phyloP scores from a whole-genome alignment of 2,113 vertebrate genomes.

The Tetrax tetrax region DNA sequence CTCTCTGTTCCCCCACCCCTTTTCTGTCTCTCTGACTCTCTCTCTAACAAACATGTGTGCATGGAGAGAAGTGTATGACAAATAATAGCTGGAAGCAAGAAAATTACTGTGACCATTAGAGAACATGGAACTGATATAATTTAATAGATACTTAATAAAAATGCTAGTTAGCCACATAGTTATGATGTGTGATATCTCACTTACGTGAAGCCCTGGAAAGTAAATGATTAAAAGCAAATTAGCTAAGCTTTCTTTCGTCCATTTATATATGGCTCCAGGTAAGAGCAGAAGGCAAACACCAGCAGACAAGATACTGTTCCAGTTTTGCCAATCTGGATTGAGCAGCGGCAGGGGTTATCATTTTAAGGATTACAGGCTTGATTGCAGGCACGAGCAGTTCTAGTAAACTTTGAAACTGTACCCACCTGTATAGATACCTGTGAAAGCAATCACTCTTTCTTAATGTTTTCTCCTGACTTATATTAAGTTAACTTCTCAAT shows the following conservation, averaged over 20 bases:
- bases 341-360: neutral
- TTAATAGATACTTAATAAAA: slow-evolving; percentile 34
- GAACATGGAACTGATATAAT: neutral
- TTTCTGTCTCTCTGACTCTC: neutral
- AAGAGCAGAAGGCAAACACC: neutral
- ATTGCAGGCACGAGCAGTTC: neutral
- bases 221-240: neutral
- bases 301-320: neutral
- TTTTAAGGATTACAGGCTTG: neutral
- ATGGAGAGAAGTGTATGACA: neutral
- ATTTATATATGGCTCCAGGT: neutral
- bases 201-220: neutral
- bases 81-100: slow-evolving; percentile 4
- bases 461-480: neutral
- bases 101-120: slow-evolving; percentile 1
- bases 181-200: neutral
- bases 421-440: neutral
- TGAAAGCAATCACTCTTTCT: neutral
- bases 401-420: neutral
- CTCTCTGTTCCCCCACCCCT: neutral
- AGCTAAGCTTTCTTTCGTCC: neutral
- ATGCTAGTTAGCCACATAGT: neutral
- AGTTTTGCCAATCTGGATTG: neutral
- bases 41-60: rapidly evolving
- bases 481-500: neutral